Evolutionary conservation across 1,140 invertebrate genomes (phyloP).

Genomic region (Euura saliciscinereae): DNA sequence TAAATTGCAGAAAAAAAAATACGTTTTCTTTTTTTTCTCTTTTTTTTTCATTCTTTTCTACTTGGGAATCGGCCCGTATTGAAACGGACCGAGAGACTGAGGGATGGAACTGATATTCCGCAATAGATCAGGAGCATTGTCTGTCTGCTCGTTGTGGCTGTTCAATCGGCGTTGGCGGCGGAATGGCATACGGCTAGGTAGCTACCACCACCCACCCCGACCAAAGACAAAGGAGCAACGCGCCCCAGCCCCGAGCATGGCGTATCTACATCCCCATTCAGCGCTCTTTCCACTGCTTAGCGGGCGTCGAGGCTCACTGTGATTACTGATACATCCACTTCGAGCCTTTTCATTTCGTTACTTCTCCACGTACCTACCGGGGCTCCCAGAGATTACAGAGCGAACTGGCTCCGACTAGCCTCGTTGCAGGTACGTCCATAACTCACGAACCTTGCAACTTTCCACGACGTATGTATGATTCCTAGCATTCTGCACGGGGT

Average conservation of each 20-base stretch:
- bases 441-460: too few relatives aligned
- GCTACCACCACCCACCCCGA: background rate
- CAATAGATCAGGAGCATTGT: constrained; percentile 5
- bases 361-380: constrained; percentile 17
- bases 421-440: too few relatives aligned
- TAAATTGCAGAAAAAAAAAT: too few relatives aligned
- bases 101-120: background rate
- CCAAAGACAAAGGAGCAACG: constrained; percentile 1
- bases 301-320: constrained; percentile 25
- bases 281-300: constrained; percentile 20
- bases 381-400: constrained; percentile 33
- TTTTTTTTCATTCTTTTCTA: too few relatives aligned
- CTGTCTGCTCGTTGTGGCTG: background rate
- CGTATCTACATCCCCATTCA: constrained; percentile 55
- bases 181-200: constrained; percentile 6
- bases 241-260: constrained; percentile 46
- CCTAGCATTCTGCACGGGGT: too few relatives aligned
- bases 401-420: too few relatives aligned
- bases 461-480: too few relatives aligned
- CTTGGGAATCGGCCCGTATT: too few relatives aligned
- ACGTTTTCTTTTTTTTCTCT: too few relatives aligned
- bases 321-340: constrained; percentile 55
- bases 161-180: background rate
- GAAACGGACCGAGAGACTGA: too few relatives aligned
- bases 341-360: constrained; percentile 44